Evolutionary conservation across 2,797 vertebrate species (phyloP), one percentile per base, ranked within the genome.

Genomic region (Ptychadena robeensis): DNA sequence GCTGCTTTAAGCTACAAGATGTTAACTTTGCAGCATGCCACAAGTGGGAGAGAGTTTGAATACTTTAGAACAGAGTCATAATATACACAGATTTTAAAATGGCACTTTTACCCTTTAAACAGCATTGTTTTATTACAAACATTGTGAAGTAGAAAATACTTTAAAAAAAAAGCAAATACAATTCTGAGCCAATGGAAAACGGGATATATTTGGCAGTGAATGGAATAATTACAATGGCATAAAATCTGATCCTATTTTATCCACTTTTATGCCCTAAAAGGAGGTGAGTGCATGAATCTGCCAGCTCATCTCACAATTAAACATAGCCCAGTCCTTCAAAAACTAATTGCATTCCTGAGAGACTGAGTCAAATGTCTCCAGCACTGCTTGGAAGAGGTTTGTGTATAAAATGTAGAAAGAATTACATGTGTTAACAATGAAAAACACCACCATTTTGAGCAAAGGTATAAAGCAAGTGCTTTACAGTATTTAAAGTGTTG

Each of bases 261-360:
- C 38, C 76, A 74, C 32, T 73, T 79, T 74, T 64, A 73, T 83
- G 12, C 82, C 82, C 67, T 80, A 84, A 25, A 84, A 74, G 77
- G 82, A 74, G 38, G 25, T 69, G 34, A 74, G n/a, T 63, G 35
- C 27, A 61, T 59, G 28, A 30, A 31, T 31, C 69, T 57, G 66
- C 57, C 66, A 75, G 81, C 73, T 78, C 69, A 44, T 37, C 76
- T 83, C 28, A 34, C 70, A 80, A 74, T 84, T 84, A 80, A 61
- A 74, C 71, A 75, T 27, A 69, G 70, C 48, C 44, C 34, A 30
- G 38, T 34, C 80, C 85, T 37, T 73, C 28, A 80, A 5, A 27
- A 88, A 85, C 75, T 86, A 88, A 70, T 28, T 14, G 85, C 90
- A 90, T 93, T 93, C 93, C 88, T 92, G 65, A 57, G 66, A 3